These are phyloP conservation scores for Papilio aristodemus DNA, from an alignment of 1,140 invertebrate genomes.

Conservation along the genomic window DNA sequence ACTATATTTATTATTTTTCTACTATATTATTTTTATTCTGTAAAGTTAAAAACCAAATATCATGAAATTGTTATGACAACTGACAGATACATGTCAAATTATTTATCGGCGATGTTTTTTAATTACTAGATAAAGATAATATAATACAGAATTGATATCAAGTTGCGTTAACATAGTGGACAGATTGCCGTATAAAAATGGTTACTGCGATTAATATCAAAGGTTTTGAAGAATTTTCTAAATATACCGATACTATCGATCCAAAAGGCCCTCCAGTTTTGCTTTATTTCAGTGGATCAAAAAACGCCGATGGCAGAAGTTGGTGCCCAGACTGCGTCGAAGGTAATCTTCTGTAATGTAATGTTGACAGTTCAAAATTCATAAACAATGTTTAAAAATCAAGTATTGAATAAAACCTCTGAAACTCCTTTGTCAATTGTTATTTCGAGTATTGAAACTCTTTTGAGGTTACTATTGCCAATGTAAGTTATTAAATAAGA, in stretches of 20 bases:
- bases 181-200: slow-evolving; percentile 43
- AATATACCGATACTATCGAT: slow-evolving; percentile 58
- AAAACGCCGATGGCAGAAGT: slow-evolving; percentile 83
- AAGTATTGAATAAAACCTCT: not conserved
- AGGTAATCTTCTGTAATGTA: slow-evolving; percentile 64
- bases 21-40: not conserved
- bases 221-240: slow-evolving; percentile 64
- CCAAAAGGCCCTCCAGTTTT: slow-evolving; percentile 71
- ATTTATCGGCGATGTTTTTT: slow-evolving; percentile 3
- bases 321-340: slow-evolving; percentile 89
- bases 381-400: not conserved
- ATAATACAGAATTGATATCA: not conserved
- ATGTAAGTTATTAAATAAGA: not conserved
- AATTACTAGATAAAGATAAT: not conserved
- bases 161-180: not conserved
- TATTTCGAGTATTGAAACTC: not conserved
- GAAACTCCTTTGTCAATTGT: not conserved
- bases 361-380: not conserved
- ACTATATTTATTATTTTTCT: not conserved
- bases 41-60: not conserved
- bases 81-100: slow-evolving; percentile 6
- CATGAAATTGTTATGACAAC: slow-evolving; percentile 1
- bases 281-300: slow-evolving; percentile 85
- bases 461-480: not conserved
- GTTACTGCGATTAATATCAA: slow-evolving; percentile 56